These are phyloP conservation scores for Amia ocellicauda DNA, from an alignment of 2,113 vertebrate species.

Conservation along the genomic window DNA sequence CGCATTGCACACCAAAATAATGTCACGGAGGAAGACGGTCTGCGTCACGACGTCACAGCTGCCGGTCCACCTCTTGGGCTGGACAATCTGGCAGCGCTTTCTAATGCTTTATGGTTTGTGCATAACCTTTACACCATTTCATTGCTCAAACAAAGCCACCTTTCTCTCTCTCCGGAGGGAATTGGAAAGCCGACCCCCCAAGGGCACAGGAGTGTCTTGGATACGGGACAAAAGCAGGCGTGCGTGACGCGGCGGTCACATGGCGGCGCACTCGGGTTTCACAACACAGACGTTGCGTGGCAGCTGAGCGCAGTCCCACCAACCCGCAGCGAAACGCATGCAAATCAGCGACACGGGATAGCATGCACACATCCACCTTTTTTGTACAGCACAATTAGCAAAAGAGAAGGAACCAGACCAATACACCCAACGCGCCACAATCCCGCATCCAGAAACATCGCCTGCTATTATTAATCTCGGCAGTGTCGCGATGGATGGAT, in stretches of 20 bases:
- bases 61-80: neutral
- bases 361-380: too few relatives aligned
- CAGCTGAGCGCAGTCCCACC: slow-evolving; percentile 45
- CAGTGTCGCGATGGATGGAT: too few relatives aligned
- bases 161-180: slow-evolving; percentile 6
- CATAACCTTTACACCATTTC: slow-evolving; percentile 32
- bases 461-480: too few relatives aligned
- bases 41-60: neutral
- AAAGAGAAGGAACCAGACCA: neutral
- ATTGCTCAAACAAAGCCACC: slow-evolving; percentile 33
- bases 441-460: too few relatives aligned
- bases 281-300: slow-evolving; percentile 88
- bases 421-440: too few relatives aligned
- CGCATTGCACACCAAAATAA: slow-evolving; percentile 61
- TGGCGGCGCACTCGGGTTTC: slow-evolving; percentile 76
- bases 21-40: slow-evolving; percentile 48
- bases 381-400: neutral
- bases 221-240: slow-evolving; percentile 71
- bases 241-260: slow-evolving; percentile 71
- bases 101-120: neutral
- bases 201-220: slow-evolving; percentile 57
- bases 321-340: slow-evolving; percentile 7
- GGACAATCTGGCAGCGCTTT: slow-evolving; percentile 17
- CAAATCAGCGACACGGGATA: neutral
- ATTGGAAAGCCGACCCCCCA: slow-evolving; percentile 9